Percentiles rank a stretch among this genome's conserved stretches.
Conservation (phyloP, 2,888 invertebrate species). For the Chymomyza caudatula region DNA sequence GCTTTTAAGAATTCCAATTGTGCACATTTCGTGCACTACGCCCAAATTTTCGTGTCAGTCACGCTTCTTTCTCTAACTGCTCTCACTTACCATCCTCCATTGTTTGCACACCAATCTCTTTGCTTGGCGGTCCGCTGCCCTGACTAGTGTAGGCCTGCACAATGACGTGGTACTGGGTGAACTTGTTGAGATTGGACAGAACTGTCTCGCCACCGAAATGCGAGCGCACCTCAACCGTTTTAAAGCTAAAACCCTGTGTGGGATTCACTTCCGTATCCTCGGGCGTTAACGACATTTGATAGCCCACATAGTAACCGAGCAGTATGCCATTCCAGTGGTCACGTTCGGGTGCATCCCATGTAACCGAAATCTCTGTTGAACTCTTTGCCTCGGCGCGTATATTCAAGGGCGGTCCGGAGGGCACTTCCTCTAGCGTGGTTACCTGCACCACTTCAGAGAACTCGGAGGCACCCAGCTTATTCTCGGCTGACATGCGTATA, state of each 20-base stretch:
- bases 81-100: slow-evolving; percentile 87
- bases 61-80: background rate
- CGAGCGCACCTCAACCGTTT: slow-evolving; percentile 87
- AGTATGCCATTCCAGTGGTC: slow-evolving; percentile 93
- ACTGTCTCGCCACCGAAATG: slow-evolving; percentile 85
- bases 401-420: slow-evolving; percentile 89
- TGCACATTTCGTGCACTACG: background rate
- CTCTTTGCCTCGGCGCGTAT: slow-evolving; percentile 90
- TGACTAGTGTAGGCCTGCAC: slow-evolving; percentile 92
- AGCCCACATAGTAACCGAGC: slow-evolving; percentile 92
- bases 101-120: slow-evolving; percentile 87
- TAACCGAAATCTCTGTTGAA: slow-evolving; percentile 89
- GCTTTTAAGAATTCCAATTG: no score
- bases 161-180: slow-evolving; percentile 88
- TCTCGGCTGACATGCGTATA: slow-evolving; percentile 92
- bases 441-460: slow-evolving; percentile 91
- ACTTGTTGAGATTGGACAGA: slow-evolving; percentile 86
- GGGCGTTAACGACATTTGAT: slow-evolving; percentile 81
- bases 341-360: slow-evolving; percentile 91
- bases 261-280: slow-evolving; percentile 78
- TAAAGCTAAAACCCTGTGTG: slow-evolving; percentile 84
- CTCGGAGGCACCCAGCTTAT: slow-evolving; percentile 91
- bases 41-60: background rate
- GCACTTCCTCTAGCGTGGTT: slow-evolving; percentile 91
- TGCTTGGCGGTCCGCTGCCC: slow-evolving; percentile 90